Evolutionary conservation across 2,797 vertebrate genomes (phyloP), one percentile per base, ranked within the genome.

Genomic region (Xiphophorus birchmanni): DNA sequence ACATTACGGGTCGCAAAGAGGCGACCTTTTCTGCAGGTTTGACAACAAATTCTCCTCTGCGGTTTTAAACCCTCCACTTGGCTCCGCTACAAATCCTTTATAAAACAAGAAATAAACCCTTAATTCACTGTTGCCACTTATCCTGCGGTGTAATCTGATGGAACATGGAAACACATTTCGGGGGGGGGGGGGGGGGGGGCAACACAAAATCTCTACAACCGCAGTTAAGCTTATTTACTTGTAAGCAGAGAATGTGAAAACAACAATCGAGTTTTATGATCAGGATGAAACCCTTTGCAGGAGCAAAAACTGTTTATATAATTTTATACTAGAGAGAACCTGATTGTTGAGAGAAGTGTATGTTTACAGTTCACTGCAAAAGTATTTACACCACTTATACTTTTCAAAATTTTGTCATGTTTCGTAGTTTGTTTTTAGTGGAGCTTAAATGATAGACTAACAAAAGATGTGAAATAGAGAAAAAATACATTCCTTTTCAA

Each of bases 111-210:
- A 29, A 80, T 40, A 87, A 84, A 81, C 76, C 78, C 78, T 54
- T 69, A 29, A 79, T 74, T 71, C 47, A 67, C 48, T 63, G 71
- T 87, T 60, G 76, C 0, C 7, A 47, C 83, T 85, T 76, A 88
- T 87, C 82, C 78, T 83, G 67, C 37, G 73, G 65, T 71, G 78
- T 83, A 89, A 90, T 81, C 81, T 79, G 77, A 69, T 2, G 73
- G 40, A 21, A 52, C 58, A 29, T 44, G 29, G 71, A 88, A 26
- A 80, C 52, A 80, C 60, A 87, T 52, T 67, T 45, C 12, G 13
- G 45, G 50, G 21, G 21, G 7, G 45, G 0, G 18, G 13, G 45
- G 50, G 21, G 21, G 7, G 45, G 0, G 18, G 42, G 6, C 26
- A 80, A 75, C 32, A 56, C 17, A 56, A 88, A 86, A 86, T 73